Base-by-base conservation (phyloP, 2,888 invertebrate genomes). In the Antitype chi region DNA sequence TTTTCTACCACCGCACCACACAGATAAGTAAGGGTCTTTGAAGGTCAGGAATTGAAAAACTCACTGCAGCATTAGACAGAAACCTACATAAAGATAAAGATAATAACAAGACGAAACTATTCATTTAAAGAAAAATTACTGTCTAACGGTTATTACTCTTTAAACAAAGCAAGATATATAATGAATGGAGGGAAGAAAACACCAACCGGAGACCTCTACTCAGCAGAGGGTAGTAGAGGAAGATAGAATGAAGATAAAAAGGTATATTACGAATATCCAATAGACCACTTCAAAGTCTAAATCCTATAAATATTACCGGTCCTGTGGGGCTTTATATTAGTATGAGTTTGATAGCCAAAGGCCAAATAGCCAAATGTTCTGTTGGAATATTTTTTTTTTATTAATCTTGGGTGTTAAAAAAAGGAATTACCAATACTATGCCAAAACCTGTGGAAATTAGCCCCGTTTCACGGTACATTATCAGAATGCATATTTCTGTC, bases 281-380 rank as follows among this genome's bases (percentile, higher is more conserved):
- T 57, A 17, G 5, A 76, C n/a, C 47, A 11, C 17, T 28, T 38
- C 63, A 60, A 55, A 69, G 20, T 8, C 28, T 17, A 57, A 49
- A 8, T 67, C 75, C 28, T 72, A 76, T 63, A 64, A 76, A 75
- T 68, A 70, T 71, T 60, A 43, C n/a, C n/a, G n/a, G n/a, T n/a
- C n/a, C n/a, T n/a, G n/a, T n/a, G n/a, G n/a, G n/a, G n/a, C n/a
- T n/a, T n/a, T n/a, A n/a, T n/a, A n/a, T n/a, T n/a, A n/a, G n/a
- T n/a, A n/a, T n/a, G n/a, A n/a, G n/a, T n/a, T n/a, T n/a, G n/a
- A n/a, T n/a, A n/a, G n/a, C n/a, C n/a, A n/a, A n/a, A n/a, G n/a
- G n/a, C n/a, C n/a, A n/a, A n/a, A n/a, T n/a, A n/a, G n/a, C n/a
- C n/a, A n/a, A n/a, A n/a, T n/a, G n/a, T n/a, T n/a, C n/a, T n/a